These are phyloP conservation scores for Cephus sareptanus DNA, from an alignment of 2,888 invertebrate species.

Conservation along the genomic window DNA sequence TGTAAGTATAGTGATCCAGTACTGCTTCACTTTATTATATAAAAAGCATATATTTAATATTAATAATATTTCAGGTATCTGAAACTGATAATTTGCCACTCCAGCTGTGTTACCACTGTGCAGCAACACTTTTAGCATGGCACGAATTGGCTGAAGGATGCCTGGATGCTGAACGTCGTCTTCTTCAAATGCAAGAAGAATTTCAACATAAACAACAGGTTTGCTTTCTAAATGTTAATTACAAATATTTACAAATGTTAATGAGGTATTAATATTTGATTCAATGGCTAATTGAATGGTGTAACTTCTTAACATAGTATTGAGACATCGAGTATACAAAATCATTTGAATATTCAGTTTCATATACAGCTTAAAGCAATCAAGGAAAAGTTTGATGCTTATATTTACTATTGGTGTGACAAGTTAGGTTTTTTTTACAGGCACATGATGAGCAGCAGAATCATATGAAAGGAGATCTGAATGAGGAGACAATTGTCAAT, in stretches of 20 bases:
- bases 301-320: neutral
- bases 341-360: neutral
- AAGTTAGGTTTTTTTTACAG: slow-evolving; percentile 6
- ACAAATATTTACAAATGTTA: too few species aligned
- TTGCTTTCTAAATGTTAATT: neutral
- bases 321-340: neutral
- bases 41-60: slow-evolving; percentile 1
- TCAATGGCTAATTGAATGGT: neutral
- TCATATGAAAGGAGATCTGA: slow-evolving; percentile 6
- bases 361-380: neutral
- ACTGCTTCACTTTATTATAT: neutral
- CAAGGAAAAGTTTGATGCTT: neutral
- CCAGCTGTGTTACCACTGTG: slow-evolving; percentile 75
- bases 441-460: neutral
- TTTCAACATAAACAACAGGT: slow-evolving; percentile 30
- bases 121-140: slow-evolving; percentile 74
- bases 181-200: slow-evolving; percentile 37
- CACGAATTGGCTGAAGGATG: slow-evolving; percentile 72
- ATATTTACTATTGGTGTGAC: neutral
- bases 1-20: slow-evolving; percentile 61
- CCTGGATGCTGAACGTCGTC: slow-evolving; percentile 68
- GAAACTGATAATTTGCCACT: slow-evolving; percentile 70
- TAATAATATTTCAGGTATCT: slow-evolving; percentile 64
- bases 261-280: neutral
- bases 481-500: slow-evolving; percentile 9